Percentiles rank a stretch among this genome's conserved stretches.
These are phyloP conservation scores for Agrochola litura DNA, from an alignment of 2,888 invertebrate species.

Conservation along the genomic window DNA sequence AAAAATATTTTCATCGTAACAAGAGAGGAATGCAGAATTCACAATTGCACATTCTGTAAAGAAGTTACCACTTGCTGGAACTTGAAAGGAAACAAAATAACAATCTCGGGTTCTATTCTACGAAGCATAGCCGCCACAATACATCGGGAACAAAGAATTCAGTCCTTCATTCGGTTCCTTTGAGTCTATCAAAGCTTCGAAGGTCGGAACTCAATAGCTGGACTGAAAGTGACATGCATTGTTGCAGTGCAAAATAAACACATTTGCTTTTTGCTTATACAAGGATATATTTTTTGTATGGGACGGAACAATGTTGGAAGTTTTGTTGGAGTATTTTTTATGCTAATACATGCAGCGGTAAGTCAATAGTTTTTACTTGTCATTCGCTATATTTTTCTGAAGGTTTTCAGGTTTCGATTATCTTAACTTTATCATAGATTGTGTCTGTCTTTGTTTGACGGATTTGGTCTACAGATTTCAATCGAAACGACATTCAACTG, in stretches of 20 bases:
- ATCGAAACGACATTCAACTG: conserved; percentile 32
- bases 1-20: background rate
- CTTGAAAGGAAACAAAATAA: conserved; percentile 17
- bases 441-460: background rate
- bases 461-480: conserved; percentile 6
- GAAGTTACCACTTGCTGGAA: conserved; percentile 16
- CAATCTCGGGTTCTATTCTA: conserved; percentile 35
- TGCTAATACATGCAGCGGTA: background rate
- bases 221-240: conserved; percentile 46
- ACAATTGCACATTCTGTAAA: conserved; percentile 19
- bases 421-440: background rate
- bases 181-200: conserved; percentile 40
- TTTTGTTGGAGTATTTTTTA: conserved; percentile 12
- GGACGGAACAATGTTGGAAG: conserved; percentile 13
- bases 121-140: conserved; percentile 33
- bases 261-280: conserved; percentile 21
- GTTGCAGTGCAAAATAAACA: conserved; percentile 41
- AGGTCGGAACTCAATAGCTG: conserved; percentile 40
- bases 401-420: background rate
- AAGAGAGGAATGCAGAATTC: conserved; percentile 4
- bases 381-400: background rate
- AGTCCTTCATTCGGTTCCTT: conserved; percentile 41
- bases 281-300: conserved; percentile 31
- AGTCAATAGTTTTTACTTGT: conserved; percentile 2
- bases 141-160: conserved; percentile 46